A percentile compares a stretch with the other conserved stretches of the same genome.
Conservation (phyloP, 2,888 invertebrate species). For the Tachina grossa region DNA sequence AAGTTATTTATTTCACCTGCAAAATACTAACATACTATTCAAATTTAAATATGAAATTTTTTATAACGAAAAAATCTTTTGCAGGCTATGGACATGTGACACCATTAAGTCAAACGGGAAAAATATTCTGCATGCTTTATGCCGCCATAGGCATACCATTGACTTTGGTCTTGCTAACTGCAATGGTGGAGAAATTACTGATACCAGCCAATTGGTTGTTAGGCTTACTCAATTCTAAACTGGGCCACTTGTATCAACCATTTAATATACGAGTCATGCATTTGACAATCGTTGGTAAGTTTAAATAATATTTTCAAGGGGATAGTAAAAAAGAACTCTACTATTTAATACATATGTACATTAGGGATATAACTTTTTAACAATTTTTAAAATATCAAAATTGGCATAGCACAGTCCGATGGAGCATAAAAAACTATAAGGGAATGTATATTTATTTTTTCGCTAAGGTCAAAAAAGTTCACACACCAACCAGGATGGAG, state of each 20-base stretch:
- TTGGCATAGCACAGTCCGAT: no score
- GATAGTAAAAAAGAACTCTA: not conserved
- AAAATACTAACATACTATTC: no score
- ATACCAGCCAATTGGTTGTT: conserved; percentile 89
- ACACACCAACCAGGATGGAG: no score
- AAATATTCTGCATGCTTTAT: conserved; percentile 94
- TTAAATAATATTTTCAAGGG: not conserved
- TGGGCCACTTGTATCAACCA: conserved; percentile 89
- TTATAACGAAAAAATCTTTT: conserved; percentile 52
- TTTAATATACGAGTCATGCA: conserved; percentile 91
- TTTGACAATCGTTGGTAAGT: conserved; percentile 87
- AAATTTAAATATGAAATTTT: not conserved
- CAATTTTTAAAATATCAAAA: no score
- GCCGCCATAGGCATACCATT: conserved; percentile 93
- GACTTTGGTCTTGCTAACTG: conserved; percentile 91
- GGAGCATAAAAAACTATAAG: no score
- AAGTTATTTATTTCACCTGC: not conserved
- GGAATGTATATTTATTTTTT: no score
- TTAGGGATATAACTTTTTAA: no score
- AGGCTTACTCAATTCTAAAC: conserved; percentile 86
- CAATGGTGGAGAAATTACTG: conserved; percentile 91
- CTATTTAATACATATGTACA: no score
- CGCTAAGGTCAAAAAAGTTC: no score
- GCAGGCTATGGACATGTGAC: conserved; percentile 95
- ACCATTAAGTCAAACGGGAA: conserved; percentile 92